These are phyloP conservation scores for Thaumatotibia leucotreta DNA, from an alignment of 1,140 invertebrate species.

Conservation along the genomic window DNA sequence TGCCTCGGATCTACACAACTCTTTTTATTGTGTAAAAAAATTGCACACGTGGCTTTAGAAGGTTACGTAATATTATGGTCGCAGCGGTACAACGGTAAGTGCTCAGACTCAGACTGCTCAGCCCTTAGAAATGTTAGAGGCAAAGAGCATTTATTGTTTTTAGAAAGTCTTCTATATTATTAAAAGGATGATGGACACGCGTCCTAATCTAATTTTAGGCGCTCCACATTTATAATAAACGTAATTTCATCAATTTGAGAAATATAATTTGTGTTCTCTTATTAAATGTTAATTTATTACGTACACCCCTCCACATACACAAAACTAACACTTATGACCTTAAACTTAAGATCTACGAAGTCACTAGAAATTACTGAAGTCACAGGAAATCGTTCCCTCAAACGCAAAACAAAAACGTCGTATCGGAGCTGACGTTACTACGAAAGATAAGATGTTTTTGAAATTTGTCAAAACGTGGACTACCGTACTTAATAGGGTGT, in stretches of 20 bases:
- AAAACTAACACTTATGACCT: neutral
- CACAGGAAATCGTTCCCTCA: neutral
- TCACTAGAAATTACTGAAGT: neutral
- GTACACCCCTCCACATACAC: constrained; percentile 18
- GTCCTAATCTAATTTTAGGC: constrained; percentile 26
- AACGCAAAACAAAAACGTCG: neutral
- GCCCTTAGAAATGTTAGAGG: too few species aligned
- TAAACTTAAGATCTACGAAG: neutral
- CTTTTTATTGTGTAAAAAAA: too few species aligned
- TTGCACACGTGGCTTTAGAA: too few species aligned
- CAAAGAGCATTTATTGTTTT: too few species aligned
- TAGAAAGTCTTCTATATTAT: too few species aligned
- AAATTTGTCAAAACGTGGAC: neutral
- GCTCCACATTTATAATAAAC: constrained; percentile 46
- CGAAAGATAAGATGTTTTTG: neutral
- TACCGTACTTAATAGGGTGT: neutral
- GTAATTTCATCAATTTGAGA: constrained; percentile 43
- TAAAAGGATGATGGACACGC: constrained; percentile 29
- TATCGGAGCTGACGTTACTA: neutral
- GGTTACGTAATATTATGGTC: too few species aligned
- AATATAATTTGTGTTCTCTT: constrained; percentile 31
- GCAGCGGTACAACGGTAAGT: too few species aligned
- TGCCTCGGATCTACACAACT: too few species aligned
- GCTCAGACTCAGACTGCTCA: too few species aligned
- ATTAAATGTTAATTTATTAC: constrained; percentile 50